phyloP scores from a whole-genome alignment of 2,797 vertebrate species.

The Enteromius radiatus region DNA sequence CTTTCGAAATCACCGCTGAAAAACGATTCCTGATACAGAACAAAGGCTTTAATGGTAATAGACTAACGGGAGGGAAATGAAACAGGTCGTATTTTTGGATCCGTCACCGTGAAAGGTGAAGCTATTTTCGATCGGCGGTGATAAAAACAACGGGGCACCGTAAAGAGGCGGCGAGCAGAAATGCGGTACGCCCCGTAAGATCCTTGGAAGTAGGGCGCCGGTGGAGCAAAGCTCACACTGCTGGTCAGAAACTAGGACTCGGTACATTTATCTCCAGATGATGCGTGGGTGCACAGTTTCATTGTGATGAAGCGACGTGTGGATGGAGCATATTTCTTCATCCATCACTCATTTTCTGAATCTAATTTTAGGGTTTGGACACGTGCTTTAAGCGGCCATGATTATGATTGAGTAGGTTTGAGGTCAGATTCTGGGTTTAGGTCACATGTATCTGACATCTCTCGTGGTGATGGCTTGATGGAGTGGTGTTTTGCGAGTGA shows the following conservation, averaged over 20 bases:
- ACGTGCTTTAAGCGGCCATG: slow-evolving; percentile 9
- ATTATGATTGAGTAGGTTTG: slow-evolving; percentile 45
- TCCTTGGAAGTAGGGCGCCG: slow-evolving; percentile 35
- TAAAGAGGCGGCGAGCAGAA: slow-evolving; percentile 22
- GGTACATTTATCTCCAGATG: slow-evolving; percentile 43
- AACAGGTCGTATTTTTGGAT: slow-evolving; percentile 47
- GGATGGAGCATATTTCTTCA: slow-evolving; percentile 32
- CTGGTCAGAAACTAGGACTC: slow-evolving; percentile 45
- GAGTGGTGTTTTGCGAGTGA: slow-evolving; percentile 35
- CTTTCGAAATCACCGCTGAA: slow-evolving; percentile 13
- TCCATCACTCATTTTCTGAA: slow-evolving; percentile 33
- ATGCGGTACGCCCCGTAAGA: not conserved
- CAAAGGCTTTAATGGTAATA: slow-evolving; percentile 40
- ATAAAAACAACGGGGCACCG: slow-evolving; percentile 18
- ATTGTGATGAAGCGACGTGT: slow-evolving; percentile 27
- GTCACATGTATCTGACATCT: slow-evolving; percentile 46
- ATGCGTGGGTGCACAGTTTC: slow-evolving; percentile 22
- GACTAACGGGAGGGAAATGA: slow-evolving; percentile 36
- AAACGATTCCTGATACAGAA: slow-evolving; percentile 47
- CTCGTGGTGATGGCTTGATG: slow-evolving; percentile 32
- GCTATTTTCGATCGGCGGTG: not conserved
- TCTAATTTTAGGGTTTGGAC: slow-evolving; percentile 39
- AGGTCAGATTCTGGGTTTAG: slow-evolving; percentile 46
- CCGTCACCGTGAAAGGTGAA: not conserved
- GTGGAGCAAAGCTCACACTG: slow-evolving; percentile 33